A percentile compares a stretch with the other conserved stretches of the same genome.
Conservation (phyloP, 2,797 vertebrate species). For the Phalanger gymnotis region DNA sequence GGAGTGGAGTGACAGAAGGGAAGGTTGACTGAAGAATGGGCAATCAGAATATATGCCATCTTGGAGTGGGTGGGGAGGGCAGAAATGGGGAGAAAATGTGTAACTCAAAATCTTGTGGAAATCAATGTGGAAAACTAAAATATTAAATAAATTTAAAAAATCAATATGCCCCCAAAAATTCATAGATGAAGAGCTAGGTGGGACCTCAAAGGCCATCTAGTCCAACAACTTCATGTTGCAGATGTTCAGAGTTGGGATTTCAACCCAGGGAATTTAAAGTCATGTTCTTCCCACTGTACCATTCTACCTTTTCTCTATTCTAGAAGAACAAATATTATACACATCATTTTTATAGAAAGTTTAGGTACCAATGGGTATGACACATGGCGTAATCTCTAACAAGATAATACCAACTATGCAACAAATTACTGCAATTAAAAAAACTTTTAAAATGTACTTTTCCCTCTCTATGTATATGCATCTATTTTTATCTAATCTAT, state of each 20-base stretch:
- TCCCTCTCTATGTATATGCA: neutral
- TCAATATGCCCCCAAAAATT: too few relatives aligned
- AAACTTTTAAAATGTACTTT: conserved; percentile 19
- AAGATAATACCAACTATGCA: neutral
- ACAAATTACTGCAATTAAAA: neutral
- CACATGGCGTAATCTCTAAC: conserved; percentile 24
- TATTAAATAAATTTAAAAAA: too few relatives aligned
- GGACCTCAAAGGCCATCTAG: neutral
- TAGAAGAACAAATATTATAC: conserved; percentile 22
- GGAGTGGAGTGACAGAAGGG: too few relatives aligned
- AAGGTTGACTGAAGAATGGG: too few relatives aligned
- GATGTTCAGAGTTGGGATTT: neutral
- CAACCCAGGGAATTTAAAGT: neutral
- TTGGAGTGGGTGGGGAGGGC: too few relatives aligned
- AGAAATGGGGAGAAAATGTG: too few relatives aligned
- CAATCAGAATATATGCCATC: too few relatives aligned
- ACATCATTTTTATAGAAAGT: conserved; percentile 22
- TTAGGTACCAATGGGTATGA: conserved; percentile 6
- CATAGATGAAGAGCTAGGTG: neutral
- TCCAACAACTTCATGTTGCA: neutral
- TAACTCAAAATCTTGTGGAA: too few relatives aligned
- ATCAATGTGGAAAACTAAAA: too few relatives aligned
- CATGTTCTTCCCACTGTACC: neutral
- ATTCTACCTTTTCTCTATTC: neutral
- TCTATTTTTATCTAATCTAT: neutral